phyloP scores from a whole-genome alignment of 2,113 vertebrate species.

The Poeciliopsis retropinna region DNA sequence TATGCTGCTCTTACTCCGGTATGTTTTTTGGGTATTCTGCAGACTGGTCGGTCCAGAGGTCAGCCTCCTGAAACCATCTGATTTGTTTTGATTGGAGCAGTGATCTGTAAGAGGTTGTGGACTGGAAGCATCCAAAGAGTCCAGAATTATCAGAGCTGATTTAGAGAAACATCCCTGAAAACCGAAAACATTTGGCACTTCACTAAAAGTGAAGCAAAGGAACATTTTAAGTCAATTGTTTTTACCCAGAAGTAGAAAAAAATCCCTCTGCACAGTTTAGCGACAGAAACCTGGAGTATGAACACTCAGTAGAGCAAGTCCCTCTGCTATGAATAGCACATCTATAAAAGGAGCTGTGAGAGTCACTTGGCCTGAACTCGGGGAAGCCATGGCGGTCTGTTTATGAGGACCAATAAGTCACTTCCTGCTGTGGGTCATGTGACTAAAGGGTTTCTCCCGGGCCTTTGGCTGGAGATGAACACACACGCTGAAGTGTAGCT shows the following conservation, averaged over 20 bases:
- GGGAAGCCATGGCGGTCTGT: slow-evolving; percentile 37
- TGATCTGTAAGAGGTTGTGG: too few species aligned
- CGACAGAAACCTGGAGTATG: not conserved
- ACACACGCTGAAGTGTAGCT: slow-evolving; percentile 6
- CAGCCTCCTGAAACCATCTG: too few species aligned
- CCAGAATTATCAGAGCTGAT: too few species aligned
- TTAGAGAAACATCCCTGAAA: too few species aligned
- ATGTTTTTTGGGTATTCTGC: too few species aligned
- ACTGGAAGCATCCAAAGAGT: too few species aligned
- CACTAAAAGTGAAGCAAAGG: too few species aligned
- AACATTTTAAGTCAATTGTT: too few species aligned
- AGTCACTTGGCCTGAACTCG: slow-evolving; percentile 45
- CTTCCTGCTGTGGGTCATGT: slow-evolving; percentile 65
- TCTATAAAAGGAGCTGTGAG: slow-evolving; percentile 57
- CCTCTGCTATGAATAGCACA: slow-evolving; percentile 64
- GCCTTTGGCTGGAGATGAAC: slow-evolving; percentile 17
- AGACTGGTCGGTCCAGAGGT: too few species aligned
- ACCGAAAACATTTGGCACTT: too few species aligned
- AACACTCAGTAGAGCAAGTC: not conserved
- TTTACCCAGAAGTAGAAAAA: not conserved
- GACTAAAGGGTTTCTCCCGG: slow-evolving; percentile 45
- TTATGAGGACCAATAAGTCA: slow-evolving; percentile 37
- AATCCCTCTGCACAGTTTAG: not conserved
- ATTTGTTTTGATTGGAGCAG: too few species aligned
- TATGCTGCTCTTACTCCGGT: too few species aligned